Evolutionary conservation across 2,797 vertebrate genomes (phyloP), one percentile per base, ranked within the genome.

Genomic region (Jordanella pulchra): DNA sequence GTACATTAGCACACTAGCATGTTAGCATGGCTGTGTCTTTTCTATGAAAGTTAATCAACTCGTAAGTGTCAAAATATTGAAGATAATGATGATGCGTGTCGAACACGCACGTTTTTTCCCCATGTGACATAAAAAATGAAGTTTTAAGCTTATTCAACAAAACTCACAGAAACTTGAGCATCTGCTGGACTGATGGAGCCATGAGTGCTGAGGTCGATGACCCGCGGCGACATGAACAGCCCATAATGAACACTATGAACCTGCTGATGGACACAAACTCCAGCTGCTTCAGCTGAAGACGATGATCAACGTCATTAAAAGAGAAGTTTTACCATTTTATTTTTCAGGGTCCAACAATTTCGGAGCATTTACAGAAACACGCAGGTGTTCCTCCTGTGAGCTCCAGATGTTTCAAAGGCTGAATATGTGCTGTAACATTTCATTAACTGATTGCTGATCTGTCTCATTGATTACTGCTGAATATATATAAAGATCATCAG

Each of bases 1-100:
- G 66, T 54, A 39, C 27, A 47, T 60, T 70, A 70, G 68, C 68
- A 32, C 54, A n/a, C 68, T 69, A 73, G 71, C 76, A 78, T 78
- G 71, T 58, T 72, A 72, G 72, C 77, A 78, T 78, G 75, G 60
- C 69, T 76, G 51, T 79, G 42, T 65, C 44, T 76, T 63, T 42
- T 75, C 35, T 60, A 60, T 54, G 35, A 42, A 44, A 71, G 44
- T 50, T 65, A 30, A 45, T 70, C 51, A 65, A 35, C 61, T 76
- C 27, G 14, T 60, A 44, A 54, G 25, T 45, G 50, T 61, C 25
- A 42, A 51, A 28, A 28, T 21, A 45, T 23, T 63, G 45, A 67
- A 63, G 58, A 63, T 61, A 50, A 67, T 54, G 60, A 72, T 23
- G 72, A 30, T 70, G 51, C 13, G 27, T 25, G 35, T 54, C 23